phyloP scores from a whole-genome alignment of 1,140 invertebrate species.

The Hyles euphorbiae region DNA sequence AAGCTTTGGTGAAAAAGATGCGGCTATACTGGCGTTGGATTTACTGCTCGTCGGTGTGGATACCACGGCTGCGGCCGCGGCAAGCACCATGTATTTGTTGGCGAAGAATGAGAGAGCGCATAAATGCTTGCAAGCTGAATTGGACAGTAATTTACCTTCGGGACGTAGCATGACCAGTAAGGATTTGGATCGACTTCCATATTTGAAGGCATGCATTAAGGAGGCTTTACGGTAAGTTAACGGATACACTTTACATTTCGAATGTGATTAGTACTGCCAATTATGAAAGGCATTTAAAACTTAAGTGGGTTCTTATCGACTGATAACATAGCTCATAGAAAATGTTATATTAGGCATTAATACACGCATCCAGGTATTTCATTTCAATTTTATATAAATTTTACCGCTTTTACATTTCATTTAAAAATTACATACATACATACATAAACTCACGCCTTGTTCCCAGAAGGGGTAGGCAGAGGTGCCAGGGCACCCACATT shows the following conservation, averaged over 20 bases:
- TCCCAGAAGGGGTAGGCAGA: no score
- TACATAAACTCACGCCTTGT: no score
- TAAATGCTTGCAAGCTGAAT: slow-evolving; percentile 82
- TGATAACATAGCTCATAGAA: no score
- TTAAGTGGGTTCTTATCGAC: no score
- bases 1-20: slow-evolving; percentile 76
- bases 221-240: slow-evolving; percentile 86
- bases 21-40: slow-evolving; percentile 86
- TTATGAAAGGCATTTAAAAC: no score
- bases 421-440: no score
- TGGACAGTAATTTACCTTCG: slow-evolving; percentile 78
- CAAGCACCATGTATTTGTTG: slow-evolving; percentile 88
- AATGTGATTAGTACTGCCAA: no score
- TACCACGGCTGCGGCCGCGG: slow-evolving; percentile 87
- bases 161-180: slow-evolving; percentile 77
- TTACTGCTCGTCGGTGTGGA: slow-evolving; percentile 92
- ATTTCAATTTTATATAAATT: no score
- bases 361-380: no score
- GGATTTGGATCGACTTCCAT: slow-evolving; percentile 83
- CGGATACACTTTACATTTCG: background rate
- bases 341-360: no score
- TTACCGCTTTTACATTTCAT: no score
- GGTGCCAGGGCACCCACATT: no score
- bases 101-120: slow-evolving; percentile 86
- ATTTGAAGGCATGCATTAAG: slow-evolving; percentile 91